Base-by-base conservation (phyloP, 2,797 vertebrate species). In the Diplodus puntazzo region DNA sequence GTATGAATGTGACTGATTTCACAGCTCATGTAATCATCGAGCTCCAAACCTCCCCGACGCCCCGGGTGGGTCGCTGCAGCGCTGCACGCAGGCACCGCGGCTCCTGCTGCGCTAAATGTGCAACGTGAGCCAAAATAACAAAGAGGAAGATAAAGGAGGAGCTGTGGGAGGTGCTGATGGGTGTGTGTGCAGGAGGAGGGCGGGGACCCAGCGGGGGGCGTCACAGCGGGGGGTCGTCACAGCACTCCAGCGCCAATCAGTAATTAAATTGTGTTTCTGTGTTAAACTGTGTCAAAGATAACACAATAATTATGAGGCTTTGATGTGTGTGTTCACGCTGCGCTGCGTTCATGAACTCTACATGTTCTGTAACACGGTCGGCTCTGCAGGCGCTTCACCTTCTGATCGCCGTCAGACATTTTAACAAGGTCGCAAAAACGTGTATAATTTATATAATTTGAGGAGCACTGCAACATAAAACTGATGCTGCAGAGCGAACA, bases 241-340 rank as follows among this genome's bases (percentile, higher is more conserved):
- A 48, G 55, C 13, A 4, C 0, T 6, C 14, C 10, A 14, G 14
- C 52, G 10, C 14, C 0, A 3, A 62, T 46, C 71, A 62, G 17
- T 75, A 0, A 79, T 75, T 78, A 55, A 69, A 61, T 17, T 54
- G 0, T 43, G 39, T 68, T 34, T 65, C 2, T 43, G 1, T 58
- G 9, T n/a, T 42, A 46, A 68, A 57, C 39, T 16, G 23, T 68
- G 46, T 61, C 69, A 63, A 18, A 66, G 64, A 77, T 50, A 68
- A 66, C 14, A 48, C 17, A 60, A 10, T 50, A 68, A 23, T 61
- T 12, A 21, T 5, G 34, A 75, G 57, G 3, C 63, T 72, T 72
- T 81, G 25, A 63, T 25, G 73, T 70, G 48, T 42, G 1, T 17
- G 23, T 58, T 10, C 18, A 20, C 39, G 20, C 20, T 27, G 45